These are phyloP conservation scores for Synanthedon andrenaeformis DNA, from an alignment of 2,888 invertebrate species.

Conservation along the genomic window DNA sequence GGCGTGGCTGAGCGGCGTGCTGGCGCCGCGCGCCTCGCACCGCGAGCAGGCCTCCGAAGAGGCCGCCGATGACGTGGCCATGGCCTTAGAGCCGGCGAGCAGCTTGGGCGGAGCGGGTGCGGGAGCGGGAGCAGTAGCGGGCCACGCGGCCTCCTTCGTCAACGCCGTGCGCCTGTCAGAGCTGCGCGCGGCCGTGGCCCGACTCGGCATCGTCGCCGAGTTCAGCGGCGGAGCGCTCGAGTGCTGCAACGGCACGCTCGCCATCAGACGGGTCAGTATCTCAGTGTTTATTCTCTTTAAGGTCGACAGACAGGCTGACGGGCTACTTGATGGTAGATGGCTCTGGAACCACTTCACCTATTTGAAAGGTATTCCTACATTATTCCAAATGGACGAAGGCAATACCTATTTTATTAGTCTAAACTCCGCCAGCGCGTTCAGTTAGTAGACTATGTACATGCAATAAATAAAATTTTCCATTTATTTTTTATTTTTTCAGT, in stretches of 20 bases:
- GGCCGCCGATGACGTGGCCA: conserved; percentile 68
- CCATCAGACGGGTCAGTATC: conserved; percentile 80
- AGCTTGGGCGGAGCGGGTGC: conserved; percentile 40
- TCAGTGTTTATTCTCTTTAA: too few species aligned
- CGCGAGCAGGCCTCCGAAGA: conserved; percentile 60
- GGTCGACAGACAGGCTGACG: too few species aligned
- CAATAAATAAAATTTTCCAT: not conserved
- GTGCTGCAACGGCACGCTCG: conserved; percentile 92
- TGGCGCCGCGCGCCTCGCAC: conserved; percentile 68
- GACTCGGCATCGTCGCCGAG: conserved; percentile 84
- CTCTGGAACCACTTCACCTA: too few species aligned
- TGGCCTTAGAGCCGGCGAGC: conserved; percentile 76
- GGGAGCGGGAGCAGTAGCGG: conserved; percentile 72
- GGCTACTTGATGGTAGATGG: too few species aligned
- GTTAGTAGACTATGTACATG: too few species aligned
- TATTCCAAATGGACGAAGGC: too few species aligned
- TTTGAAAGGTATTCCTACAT: too few species aligned
- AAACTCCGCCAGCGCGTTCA: too few species aligned
- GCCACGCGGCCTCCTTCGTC: conserved; percentile 85
- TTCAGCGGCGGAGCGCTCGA: conserved; percentile 92
- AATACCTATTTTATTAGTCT: too few species aligned
- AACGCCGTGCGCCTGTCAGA: conserved; percentile 93
- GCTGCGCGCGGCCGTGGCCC: conserved; percentile 91
- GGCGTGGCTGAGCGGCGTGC: conserved; percentile 93
- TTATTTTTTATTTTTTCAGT: conserved; percentile 64